Base-by-base conservation (phyloP, 2,888 invertebrate species). In the Rhaphigaster nebulosa region DNA sequence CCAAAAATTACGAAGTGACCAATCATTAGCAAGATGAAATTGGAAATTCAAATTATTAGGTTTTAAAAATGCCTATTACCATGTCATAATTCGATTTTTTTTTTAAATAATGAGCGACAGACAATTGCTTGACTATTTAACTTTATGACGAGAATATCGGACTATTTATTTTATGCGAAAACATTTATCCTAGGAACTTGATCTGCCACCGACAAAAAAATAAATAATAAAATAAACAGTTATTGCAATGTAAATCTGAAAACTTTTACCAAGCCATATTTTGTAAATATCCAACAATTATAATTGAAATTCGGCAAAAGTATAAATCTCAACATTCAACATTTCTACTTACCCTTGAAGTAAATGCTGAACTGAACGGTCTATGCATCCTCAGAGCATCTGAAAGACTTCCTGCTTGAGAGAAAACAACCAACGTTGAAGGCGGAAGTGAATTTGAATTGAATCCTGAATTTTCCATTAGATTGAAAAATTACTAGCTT, bases 341-440 rank as follows among this genome's bases (percentile, higher is more conserved):
- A 70, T 34, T n/a, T 34, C n/a, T 34, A 90, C 90, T 80, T 20
- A 90, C 90, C 87, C 90, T 90, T 41, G 90, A 90, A 26, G 84
- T 90, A 52, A 90, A 90, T 50, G 91, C 80, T 41, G 90, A 90
- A 54, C 80, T 90, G 87, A 90, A 90, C 0, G 91, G 91, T 38
- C 91, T 90, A 52, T 91, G 91, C 52, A 91, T 90, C 52, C 91
- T 70, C 23, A 91, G 90, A 38, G 91, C 91, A 88, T 91, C 91
- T 29, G 80, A 87, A 38, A 90, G 34, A 88, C 88, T 90, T 87
- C 90, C 91, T 26, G 90, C 87, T 89, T 91, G 91, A 65, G 91
- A 91, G 23, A 91, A 84, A n/a, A 91, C 91, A 29, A 91, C 91
- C 91, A 91, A 84, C n/a, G 91, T 91, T 26, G 91, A 91, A 70